Base-by-base conservation (phyloP, 2,888 invertebrate genomes). In the Alcis repandata region DNA sequence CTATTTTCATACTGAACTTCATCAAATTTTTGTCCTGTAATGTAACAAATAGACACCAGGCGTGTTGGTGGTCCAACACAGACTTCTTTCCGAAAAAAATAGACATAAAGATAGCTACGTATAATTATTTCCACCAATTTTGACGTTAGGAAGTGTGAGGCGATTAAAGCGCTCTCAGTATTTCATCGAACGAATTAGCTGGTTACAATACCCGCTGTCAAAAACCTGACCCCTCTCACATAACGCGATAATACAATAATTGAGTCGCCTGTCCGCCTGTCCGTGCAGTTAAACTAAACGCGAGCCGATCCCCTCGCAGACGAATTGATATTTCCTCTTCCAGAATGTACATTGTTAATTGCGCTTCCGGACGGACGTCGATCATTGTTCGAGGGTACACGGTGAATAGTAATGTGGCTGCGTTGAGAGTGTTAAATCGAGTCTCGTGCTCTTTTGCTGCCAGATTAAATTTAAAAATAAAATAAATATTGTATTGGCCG, bases 271-370 rank as follows among this genome's bases (percentile, higher is more conserved):
- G 83, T 77, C 79, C 79, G 77, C 52, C n/a, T n/a, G n/a, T n/a
- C n/a, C 45, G 38, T 77, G 71, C 75, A 74, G 78, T 78, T 80
- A 79, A 80, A 79, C 82, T 78, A 79, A 79, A 85, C 82, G 81
- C 77, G 81, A 75, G 69, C 73, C 81, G 79, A 86, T 83, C 89
- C 89, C 87, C 87, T 79, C 84, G 79, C 68, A 78, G 78, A 82
- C 85, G 90, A 92, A 92, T 92, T 92, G 92, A 92, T 92, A 92
- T 92, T 91, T 92, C 92, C 92, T 92, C 89, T 91, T 91, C 86
- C 88, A 86, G 83, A 83, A 89, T 90, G 27, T 27, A 88, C 87
- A 88, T 88, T 86, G 88, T 88, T 92, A 92, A 92, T 92, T 92
- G 88, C 84, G 82, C 84, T 90, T 92, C 92, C 92, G 90, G 89